These are phyloP conservation scores for Antedon bifida DNA, from an alignment of 35 echinoderm and acorn worm genomes.

Conservation along the genomic window DNA sequence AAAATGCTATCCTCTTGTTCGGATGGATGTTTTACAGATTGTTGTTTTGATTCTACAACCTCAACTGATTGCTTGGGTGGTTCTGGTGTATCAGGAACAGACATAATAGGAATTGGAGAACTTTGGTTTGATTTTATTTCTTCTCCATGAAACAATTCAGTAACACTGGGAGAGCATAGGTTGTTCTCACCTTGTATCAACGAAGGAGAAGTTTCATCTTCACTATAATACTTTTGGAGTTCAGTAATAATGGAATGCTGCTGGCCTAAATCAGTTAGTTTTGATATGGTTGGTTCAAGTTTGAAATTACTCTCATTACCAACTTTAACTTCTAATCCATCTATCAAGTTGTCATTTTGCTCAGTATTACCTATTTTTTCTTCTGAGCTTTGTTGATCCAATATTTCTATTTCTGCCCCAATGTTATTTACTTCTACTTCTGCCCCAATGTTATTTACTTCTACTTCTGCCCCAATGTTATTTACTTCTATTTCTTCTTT, in stretches of 20 bases:
- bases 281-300: neutral
- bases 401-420: too few relatives aligned
- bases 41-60: neutral
- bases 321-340: too few relatives aligned
- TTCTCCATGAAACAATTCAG: neutral
- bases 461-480: too few relatives aligned
- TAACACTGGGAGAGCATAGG: neutral
- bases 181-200: neutral
- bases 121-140: neutral
- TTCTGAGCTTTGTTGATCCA: neutral
- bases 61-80: neutral
- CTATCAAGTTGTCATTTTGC: too few relatives aligned
- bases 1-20: neutral
- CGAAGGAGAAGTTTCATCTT: neutral
- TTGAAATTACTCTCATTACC: neutral
- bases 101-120: neutral
- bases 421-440: too few relatives aligned
- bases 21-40: neutral
- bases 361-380: too few relatives aligned
- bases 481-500: too few relatives aligned
- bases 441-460: too few relatives aligned
- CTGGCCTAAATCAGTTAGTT: neutral
- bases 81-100: neutral
- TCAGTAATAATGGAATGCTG: too few relatives aligned
- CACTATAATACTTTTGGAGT: too few relatives aligned